A percentile compares a stretch with the other conserved stretches of the same genome.
Conservation (phyloP, 2,797 vertebrate genomes). For the Ceryle rudis region DNA sequence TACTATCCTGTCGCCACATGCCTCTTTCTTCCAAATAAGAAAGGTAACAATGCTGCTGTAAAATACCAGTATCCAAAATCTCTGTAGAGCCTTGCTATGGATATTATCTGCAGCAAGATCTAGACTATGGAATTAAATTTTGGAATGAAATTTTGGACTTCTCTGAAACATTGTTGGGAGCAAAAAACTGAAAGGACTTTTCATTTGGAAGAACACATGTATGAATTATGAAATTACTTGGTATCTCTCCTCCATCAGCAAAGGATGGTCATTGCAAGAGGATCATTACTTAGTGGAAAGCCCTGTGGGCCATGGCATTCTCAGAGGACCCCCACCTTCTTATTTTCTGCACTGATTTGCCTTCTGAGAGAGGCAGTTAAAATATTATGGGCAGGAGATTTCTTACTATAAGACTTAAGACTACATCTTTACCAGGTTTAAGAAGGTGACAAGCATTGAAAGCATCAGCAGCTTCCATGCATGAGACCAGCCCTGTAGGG, state of each 20-base stretch:
- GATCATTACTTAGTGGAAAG: neutral
- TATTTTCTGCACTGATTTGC: neutral
- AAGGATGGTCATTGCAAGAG: neutral
- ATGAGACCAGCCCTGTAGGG: neutral
- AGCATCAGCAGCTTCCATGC: rapidly evolving
- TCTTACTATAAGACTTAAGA: neutral
- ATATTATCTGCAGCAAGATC: neutral
- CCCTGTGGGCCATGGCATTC: neutral
- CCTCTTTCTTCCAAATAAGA: neutral
- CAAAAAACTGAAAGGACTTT: neutral
- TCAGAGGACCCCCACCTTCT: neutral
- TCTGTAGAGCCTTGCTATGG: neutral
- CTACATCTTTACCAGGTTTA: neutral
- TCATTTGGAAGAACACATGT: neutral
- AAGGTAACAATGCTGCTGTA: neutral
- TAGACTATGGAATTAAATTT: neutral
- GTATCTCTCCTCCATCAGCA: neutral
- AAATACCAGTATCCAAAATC: neutral
- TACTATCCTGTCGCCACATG: neutral
- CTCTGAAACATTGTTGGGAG: neutral
- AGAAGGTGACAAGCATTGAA: neutral
- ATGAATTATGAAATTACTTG: neutral
- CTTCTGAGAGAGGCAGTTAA: neutral
- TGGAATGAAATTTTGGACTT: neutral
- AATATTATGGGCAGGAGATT: neutral